phyloP scores from a whole-genome alignment of 2,797 vertebrate species.

The Sardinella longiceps region DNA sequence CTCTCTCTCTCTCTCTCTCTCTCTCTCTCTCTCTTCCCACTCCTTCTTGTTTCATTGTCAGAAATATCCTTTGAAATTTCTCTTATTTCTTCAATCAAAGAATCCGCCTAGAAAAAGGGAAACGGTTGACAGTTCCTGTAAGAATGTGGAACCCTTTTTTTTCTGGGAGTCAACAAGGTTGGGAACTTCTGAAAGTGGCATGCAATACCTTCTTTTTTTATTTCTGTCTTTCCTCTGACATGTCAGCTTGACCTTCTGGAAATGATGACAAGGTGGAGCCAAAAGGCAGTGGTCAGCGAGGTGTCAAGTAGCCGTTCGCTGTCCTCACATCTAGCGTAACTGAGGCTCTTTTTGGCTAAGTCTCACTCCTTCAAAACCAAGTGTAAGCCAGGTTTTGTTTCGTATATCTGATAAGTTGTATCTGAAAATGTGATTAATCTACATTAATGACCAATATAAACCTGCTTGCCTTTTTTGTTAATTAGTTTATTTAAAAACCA shows the following conservation, averaged over 20 bases:
- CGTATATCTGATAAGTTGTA: background rate
- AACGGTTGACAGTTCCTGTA: slow-evolving; percentile 54
- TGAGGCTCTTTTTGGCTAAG: background rate
- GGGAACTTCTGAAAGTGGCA: background rate
- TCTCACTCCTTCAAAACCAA: background rate
- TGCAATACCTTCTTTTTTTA: background rate
- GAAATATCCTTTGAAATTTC: slow-evolving; percentile 56
- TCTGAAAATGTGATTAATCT: background rate
- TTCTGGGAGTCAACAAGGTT: slow-evolving; percentile 9
- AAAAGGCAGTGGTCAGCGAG: background rate
- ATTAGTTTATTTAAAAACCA: background rate
- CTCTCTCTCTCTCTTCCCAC: background rate
- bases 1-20: background rate
- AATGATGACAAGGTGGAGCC: background rate
- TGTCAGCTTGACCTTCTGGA: background rate
- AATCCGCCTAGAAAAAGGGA: slow-evolving; percentile 48
- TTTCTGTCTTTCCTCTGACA: background rate
- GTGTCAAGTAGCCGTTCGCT: background rate
- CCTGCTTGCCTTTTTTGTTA: too few relatives aligned
- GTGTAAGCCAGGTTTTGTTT: background rate
- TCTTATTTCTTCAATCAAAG: slow-evolving; percentile 50
- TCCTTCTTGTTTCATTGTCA: slow-evolving; percentile 46
- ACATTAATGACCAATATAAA: too few relatives aligned
- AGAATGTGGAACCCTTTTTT: background rate
- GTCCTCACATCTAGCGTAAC: background rate